These are phyloP conservation scores for Ferdinandea cuprea DNA, from an alignment of 2,888 invertebrate genomes.

Conservation along the genomic window DNA sequence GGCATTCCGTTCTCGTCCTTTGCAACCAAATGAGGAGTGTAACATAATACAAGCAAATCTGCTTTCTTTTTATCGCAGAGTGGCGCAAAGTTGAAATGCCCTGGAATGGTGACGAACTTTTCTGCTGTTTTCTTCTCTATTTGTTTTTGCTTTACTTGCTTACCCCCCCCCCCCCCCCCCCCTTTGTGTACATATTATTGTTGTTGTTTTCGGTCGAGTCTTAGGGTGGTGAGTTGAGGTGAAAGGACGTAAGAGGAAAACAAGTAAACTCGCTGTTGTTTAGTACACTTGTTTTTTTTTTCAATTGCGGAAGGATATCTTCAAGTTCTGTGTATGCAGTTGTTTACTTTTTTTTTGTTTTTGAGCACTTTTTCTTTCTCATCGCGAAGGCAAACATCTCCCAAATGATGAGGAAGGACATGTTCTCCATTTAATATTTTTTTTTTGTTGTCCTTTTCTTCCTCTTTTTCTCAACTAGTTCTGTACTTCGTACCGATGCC, in stretches of 20 bases:
- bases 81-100: conserved; percentile 40
- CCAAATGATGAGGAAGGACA: conserved; percentile 66
- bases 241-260: conserved; percentile 11
- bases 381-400: conserved; percentile 45
- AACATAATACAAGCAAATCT: conserved; percentile 41
- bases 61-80: conserved; percentile 45
- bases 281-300: conserved; percentile 46
- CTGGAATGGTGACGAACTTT: conserved; percentile 46
- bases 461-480: not conserved
- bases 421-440: conserved; percentile 30
- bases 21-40: conserved; percentile 49
- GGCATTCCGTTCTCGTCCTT: conserved; percentile 59
- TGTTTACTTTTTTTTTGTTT: conserved; percentile 38
- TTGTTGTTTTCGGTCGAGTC: not conserved
- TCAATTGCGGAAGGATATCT: conserved; percentile 73
- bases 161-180: too few species aligned
- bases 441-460: conserved; percentile 1
- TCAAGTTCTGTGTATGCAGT: conserved; percentile 67
- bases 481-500: too few species aligned
- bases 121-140: too few species aligned
- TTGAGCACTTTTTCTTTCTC: conserved; percentile 34
- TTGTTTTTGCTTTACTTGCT: conserved; percentile 9
- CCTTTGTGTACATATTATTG: conserved; percentile 12
- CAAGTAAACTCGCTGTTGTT: conserved; percentile 51
- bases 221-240: not conserved